Evolutionary conservation across 2,888 invertebrate genomes (phyloP).

Genomic region (Endotricha flammealis): DNA sequence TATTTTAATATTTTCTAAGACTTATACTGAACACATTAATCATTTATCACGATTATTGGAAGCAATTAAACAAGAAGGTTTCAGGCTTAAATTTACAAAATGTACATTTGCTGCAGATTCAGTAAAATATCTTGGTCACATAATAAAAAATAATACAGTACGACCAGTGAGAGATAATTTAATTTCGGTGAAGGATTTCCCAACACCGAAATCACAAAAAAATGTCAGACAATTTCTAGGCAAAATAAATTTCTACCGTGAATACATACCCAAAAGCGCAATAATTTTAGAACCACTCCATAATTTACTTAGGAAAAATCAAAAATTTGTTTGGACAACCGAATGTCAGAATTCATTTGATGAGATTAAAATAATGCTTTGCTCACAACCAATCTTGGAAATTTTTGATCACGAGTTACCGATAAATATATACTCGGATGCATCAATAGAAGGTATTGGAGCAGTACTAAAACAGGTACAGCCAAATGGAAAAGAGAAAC

Average conservation of each 20-base stretch:
- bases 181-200: constrained; percentile 4
- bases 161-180: constrained; percentile 14
- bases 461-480: constrained; percentile 14
- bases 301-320: constrained; percentile 9
- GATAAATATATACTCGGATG: constrained; percentile 28
- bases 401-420: constrained; percentile 23
- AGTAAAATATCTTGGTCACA: constrained; percentile 19
- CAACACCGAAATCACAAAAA: constrained; percentile 23
- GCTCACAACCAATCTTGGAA: constrained; percentile 17
- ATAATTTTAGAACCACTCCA: constrained; percentile 8
- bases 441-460: constrained; percentile 21
- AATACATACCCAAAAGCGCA: constrained; percentile 20
- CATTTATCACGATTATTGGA: constrained; percentile 21
- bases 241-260: constrained; percentile 7
- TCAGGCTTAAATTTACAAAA: constrained; percentile 22
- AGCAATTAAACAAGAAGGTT: constrained; percentile 20
- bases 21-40: constrained; percentile 21
- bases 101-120: constrained; percentile 17
- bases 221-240: constrained; percentile 24
- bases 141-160: constrained; percentile 19
- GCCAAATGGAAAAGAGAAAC: constrained; percentile 18
- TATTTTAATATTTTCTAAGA: constrained; percentile 23
- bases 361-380: constrained; percentile 17
- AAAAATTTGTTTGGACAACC: constrained; percentile 14
- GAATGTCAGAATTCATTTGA: constrained; percentile 19